Evolutionary conservation across 2,113 vertebrate species (phyloP).

Genomic region (Sinocyclocheilus maitianheensis): DNA sequence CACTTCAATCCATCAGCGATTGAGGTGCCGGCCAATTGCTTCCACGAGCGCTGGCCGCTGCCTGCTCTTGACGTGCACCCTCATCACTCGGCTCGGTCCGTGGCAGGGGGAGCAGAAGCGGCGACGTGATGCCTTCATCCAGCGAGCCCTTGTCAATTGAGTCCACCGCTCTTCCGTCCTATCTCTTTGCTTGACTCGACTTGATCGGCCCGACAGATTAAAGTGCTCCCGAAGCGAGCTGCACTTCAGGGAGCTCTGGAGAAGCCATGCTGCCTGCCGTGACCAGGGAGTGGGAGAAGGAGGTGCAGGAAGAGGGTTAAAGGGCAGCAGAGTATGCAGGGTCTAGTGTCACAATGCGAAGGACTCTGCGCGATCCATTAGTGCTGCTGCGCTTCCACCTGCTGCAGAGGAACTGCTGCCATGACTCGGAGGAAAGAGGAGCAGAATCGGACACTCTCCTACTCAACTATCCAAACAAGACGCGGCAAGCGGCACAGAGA

Average conservation of each 20-base stretch:
- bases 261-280: constrained; percentile 59
- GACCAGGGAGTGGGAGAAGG: constrained; percentile 34
- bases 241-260: constrained; percentile 49
- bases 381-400: constrained; percentile 64
- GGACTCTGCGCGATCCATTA: constrained; percentile 44
- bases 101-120: constrained; percentile 38
- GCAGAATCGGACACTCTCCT: constrained; percentile 16
- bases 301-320: constrained; percentile 39
- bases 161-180: constrained; percentile 14
- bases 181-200: constrained; percentile 17
- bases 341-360: constrained; percentile 26
- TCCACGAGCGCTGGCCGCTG: constrained; percentile 56
- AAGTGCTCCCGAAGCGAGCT: constrained; percentile 35
- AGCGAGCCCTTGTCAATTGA: constrained; percentile 20
- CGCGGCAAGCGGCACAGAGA: background rate
- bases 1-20: constrained; percentile 70
- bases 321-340: constrained; percentile 15
- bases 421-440: constrained; percentile 51
- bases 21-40: constrained; percentile 70
- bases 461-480: constrained; percentile 45
- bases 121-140: constrained; percentile 42
- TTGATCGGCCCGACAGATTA: constrained; percentile 36
- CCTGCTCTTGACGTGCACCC: constrained; percentile 69
- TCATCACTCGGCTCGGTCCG: constrained; percentile 66
- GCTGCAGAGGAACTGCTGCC: constrained; percentile 63